Conservation (phyloP, 1,140 invertebrate species). For the Ceratosolen solmsi region DNA sequence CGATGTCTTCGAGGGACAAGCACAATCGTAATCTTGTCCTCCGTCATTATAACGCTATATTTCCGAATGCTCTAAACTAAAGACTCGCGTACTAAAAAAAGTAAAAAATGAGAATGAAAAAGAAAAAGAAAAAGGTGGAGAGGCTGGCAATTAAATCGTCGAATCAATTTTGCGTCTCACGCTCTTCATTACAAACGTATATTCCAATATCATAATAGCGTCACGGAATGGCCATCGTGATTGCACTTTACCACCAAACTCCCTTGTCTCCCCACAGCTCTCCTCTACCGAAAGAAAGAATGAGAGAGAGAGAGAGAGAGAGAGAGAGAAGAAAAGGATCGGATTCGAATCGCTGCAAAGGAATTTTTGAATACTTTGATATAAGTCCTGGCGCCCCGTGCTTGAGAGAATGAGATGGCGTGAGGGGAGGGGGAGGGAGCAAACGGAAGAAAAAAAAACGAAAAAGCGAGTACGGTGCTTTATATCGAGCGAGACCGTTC, state of each 20-base stretch:
- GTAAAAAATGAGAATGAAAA: too few relatives aligned
- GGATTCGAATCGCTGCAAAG: constrained; percentile 57
- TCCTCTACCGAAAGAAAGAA: constrained; percentile 18
- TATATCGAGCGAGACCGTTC: constrained; percentile 66
- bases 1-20: too few relatives aligned
- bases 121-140: too few relatives aligned
- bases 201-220: not conserved
- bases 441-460: constrained; percentile 37
- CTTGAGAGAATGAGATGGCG: not conserved
- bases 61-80: too few relatives aligned
- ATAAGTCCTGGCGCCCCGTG: constrained; percentile 51
- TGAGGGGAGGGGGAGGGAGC: not conserved
- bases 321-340: constrained; percentile 14
- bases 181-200: not conserved
- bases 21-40: too few relatives aligned
- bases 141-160: not conserved
- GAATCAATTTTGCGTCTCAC: constrained; percentile 18
- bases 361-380: constrained; percentile 57
- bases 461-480: constrained; percentile 60
- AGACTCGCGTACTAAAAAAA: too few relatives aligned
- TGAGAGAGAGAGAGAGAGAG: not conserved
- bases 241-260: constrained; percentile 34
- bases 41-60: too few relatives aligned
- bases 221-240: constrained; percentile 29
- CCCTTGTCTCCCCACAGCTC: too few relatives aligned